Evolutionary conservation across 2,888 invertebrate genomes (phyloP), one percentile per base, ranked within the genome.

Genomic region (Pristionchus entomophagus): DNA sequence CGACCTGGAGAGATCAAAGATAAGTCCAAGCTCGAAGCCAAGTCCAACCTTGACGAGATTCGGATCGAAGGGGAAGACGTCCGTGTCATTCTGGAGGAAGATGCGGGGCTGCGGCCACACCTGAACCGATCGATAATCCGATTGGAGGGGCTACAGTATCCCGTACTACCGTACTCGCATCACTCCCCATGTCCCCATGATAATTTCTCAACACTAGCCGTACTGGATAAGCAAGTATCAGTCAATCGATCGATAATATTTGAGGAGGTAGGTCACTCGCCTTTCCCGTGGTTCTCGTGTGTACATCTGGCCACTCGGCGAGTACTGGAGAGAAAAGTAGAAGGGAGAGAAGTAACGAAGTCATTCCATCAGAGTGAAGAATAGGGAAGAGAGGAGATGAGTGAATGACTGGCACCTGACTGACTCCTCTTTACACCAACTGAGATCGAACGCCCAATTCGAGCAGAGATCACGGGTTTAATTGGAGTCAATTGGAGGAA

Each of bases 1-100:
- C 85, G 6, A 85, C 77, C 85, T 85, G 56, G 32, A 84, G 65
- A n/a, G n/a, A n/a, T n/a, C n/a, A n/a, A n/a, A n/a, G 6, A 80
- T 80, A 19, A 80, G 45, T 45, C 14, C 14, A 45, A 10, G 45
- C 45, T 45, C 14, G 45, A 45, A 45, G 6, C 45, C 6, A 45
- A 45, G 45, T 10, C 22, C 10, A 45, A 84, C 83, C 65, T 84
- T 84, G 35, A 84, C 65, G n/a, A 84, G 83, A 19, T 41, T 32
- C 10, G 83, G 83, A 35, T 84, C 83, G 65, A 84, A 62, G 8
- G 83, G 62, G 22, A 84, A 84, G 14, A 35, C 59, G 22, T 62
- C 49, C 0, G 41, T 84, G 17, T 49, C 65, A 65, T 84, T 45
- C 73, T 73, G 73, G n/a, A 73, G 2, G 49, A 65, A 84, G 2